Evolutionary conservation across 2,888 invertebrate genomes (phyloP), one percentile per base, ranked within the genome.

Genomic region (Schizotus pectinicornis): DNA sequence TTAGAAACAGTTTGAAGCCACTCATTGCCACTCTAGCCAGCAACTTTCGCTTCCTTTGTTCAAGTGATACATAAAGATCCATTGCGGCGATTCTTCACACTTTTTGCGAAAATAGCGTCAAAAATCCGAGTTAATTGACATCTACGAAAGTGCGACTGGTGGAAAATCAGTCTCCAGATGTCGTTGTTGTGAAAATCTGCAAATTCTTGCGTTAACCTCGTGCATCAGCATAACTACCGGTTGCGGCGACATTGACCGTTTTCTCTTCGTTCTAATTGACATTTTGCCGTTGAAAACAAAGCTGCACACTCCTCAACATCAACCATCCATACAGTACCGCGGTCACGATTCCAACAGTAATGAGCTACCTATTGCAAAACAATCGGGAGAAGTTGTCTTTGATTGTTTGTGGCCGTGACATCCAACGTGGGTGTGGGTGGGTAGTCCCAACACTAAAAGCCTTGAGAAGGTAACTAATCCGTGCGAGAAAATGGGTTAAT

Each of bases 231-330:
- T 22, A 22, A 22, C 22, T 22, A 22, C 22, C 22, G 22, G 22
- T 22, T 22, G 22, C 22, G 22, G 5, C 22, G 22, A 22, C 22
- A 22, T 22, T 22, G 22, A 22, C 22, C 22, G 22, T 22, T 22
- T 22, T 22, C 22, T 22, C 22, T 22, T 22, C 22, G 22, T 22
- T 8, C 53, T 45, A 53, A 53, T 53, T 53, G 53, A 53, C 53
- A 53, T 53, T 46, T 52, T 36, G 22, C 11, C 43, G 43, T 36
- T 43, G 31, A 50, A 52, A 31, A 37, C 52, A 51, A 51, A 35
- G 51, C 7, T 22, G 32, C 2, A n/a, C 7, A 42, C n/a, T n/a
- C n/a, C n/a, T n/a, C n/a, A 42, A 51, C 51, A 51, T 51, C 22
- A 51, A 43, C 36, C n/a, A n/a, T n/a, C 37, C 53, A 53, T 45